phyloP scores from a whole-genome alignment of 1,140 invertebrate species.

The Paralvinella palmiformis region DNA sequence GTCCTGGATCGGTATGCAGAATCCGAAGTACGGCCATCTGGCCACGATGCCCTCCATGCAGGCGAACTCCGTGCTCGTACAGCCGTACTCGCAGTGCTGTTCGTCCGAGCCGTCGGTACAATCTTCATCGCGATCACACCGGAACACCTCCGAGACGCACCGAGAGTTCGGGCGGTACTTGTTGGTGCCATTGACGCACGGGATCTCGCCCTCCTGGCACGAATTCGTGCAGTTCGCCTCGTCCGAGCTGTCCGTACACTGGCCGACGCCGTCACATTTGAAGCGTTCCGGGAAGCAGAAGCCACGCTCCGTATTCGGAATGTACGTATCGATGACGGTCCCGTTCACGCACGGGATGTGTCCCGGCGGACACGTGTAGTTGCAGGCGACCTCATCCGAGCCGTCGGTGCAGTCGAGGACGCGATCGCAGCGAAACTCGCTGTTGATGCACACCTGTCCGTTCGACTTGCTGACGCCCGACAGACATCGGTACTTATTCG shows the following conservation, averaged over 20 bases:
- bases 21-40: conserved; percentile 8
- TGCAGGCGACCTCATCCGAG: conserved; percentile 65
- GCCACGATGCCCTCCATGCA: conserved; percentile 6
- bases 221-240: neutral
- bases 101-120: conserved; percentile 12
- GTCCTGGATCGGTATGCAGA: neutral
- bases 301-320: neutral
- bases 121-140: neutral
- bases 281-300: neutral
- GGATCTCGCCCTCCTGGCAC: conserved; percentile 3
- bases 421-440: conserved; percentile 88
- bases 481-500: neutral
- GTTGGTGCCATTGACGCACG: conserved; percentile 2
- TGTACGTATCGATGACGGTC: neutral
- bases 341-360: neutral
- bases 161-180: neutral
- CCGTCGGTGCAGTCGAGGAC: conserved; percentile 91
- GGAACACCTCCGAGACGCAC: neutral
- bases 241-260: neutral
- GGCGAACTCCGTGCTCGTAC: neutral
- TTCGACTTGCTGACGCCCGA: neutral
- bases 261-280: neutral
- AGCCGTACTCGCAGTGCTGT: neutral
- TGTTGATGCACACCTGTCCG: conserved; percentile 67
- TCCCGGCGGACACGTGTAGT: conserved; percentile 8